Evolutionary conservation across 2,113 vertebrate species (phyloP), one percentile per base, ranked within the genome.

Genomic region (Calypte anna): DNA sequence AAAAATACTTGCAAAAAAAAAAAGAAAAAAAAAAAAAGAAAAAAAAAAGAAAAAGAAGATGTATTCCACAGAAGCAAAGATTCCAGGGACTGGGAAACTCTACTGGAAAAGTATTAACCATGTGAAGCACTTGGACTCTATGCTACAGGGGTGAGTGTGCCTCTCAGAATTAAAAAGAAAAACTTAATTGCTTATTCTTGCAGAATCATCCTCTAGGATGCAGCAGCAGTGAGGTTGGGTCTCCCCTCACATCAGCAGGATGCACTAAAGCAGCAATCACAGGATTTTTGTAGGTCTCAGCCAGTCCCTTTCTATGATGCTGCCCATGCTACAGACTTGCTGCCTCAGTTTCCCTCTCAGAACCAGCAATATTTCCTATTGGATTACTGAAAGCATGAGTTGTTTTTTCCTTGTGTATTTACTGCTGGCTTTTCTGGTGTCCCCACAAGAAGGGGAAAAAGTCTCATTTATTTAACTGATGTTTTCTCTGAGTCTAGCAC

Each of bases 11-110:
- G 87, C n/a, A n/a, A 51, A 63, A 48, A 94, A 82, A 61, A 48
- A 55, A 85, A 33, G 7, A 33, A 38, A 38, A 51, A 63, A 48
- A 94, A 82, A 61, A 48, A 55, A 85, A 33, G 7, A 33, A 38
- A 38, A 38, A 38, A 38, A 38, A 51, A 63, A 48, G 94, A 82
- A 61, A 53, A 55, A 85, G 80, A 86, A 82, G 90, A 94, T 90
- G 76, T 36, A 74, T 95, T 94, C 90, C 93, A 95, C 68, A 90
- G 91, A 68, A 70, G 50, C 28, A 72, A 90, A 30, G 58, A 72
- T 82, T 75, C 69, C 80, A 50, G 57, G 67, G 30, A 89, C 62
- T 92, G 88, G 68, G 81, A 91, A 93, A 57, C 18, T 36, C 38
- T 6, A 43, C 55, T 2, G 12, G 36, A 36, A 68, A 51, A 82